These are phyloP conservation scores for Speoplatyrhinus poulsoni DNA, from an alignment of 2,113 vertebrate species.

Conservation along the genomic window DNA sequence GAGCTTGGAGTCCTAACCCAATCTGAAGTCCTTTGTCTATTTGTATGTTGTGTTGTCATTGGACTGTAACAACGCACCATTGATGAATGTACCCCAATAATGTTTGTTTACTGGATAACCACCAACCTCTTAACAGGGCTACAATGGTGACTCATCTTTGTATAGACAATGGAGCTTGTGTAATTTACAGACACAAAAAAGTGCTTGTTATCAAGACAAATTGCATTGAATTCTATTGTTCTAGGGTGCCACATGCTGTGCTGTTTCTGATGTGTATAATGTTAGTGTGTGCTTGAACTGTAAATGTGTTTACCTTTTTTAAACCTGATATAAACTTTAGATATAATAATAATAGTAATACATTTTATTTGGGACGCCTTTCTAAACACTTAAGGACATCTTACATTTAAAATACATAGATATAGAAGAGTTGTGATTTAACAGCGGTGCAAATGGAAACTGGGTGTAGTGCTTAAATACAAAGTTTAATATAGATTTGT, in stretches of 20 bases:
- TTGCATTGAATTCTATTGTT: slow-evolving; percentile 37
- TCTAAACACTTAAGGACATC: no score
- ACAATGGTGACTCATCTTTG: slow-evolving; percentile 58
- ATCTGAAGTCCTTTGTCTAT: slow-evolving; percentile 40
- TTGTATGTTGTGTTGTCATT: slow-evolving; percentile 44
- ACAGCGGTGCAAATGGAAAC: no score
- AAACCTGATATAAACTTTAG: not conserved
- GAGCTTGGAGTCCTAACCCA: not conserved
- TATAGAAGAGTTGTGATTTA: no score
- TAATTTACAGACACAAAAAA: slow-evolving; percentile 39
- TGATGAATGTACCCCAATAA: slow-evolving; percentile 43
- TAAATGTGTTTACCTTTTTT: slow-evolving; percentile 1
- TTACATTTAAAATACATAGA: no score
- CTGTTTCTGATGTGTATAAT: not conserved
- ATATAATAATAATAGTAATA: no score
- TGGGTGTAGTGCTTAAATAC: no score
- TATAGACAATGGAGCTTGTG: slow-evolving; percentile 43
- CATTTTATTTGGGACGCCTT: no score
- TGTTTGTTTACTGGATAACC: slow-evolving; percentile 29
- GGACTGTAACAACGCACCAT: slow-evolving; percentile 50
- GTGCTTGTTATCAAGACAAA: slow-evolving; percentile 37
- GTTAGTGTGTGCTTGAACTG: not conserved
- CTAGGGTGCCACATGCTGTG: not conserved
- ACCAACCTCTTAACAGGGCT: slow-evolving; percentile 43
- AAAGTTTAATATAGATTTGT: no score